Percentiles rank a stretch among this genome's conserved stretches.
phyloP scores from a whole-genome alignment of 2,797 vertebrate species.

The Bovichtus variegatus region DNA sequence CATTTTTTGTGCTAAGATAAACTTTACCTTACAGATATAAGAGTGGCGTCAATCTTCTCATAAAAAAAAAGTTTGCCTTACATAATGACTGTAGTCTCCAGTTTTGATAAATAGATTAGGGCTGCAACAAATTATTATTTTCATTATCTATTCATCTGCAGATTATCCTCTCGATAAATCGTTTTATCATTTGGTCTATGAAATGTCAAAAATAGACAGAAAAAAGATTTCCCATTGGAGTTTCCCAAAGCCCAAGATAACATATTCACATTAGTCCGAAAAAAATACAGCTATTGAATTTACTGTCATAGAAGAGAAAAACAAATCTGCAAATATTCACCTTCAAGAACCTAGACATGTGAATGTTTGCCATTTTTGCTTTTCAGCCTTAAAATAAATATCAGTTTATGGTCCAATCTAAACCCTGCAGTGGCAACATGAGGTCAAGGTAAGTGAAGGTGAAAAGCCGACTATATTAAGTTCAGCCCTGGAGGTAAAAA shows the following conservation, averaged over 20 bases:
- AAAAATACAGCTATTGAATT: neutral
- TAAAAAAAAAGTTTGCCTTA: no score
- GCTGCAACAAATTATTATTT: no score
- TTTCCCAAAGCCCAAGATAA: neutral
- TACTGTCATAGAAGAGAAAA: neutral
- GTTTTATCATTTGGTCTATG: no score
- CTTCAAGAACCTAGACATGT: neutral
- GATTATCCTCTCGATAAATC: no score
- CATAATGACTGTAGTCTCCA: neutral
- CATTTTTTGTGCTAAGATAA: no score
- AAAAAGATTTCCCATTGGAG: no score
- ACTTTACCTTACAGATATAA: no score
- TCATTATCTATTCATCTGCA: no score
- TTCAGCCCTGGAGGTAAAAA: conserved; percentile 36
- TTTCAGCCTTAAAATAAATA: neutral
- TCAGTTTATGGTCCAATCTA: neutral
- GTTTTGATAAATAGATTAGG: neutral
- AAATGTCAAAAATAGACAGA: no score
- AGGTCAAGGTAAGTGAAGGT: conserved; percentile 64
- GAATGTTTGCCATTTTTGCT: neutral
- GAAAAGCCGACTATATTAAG: conserved; percentile 64
- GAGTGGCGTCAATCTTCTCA: no score
- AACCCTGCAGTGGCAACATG: conserved; percentile 19
- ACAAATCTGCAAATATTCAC: neutral
- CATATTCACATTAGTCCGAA: neutral